phyloP scores from a whole-genome alignment of 2,113 vertebrate species.

The Marmota monax region DNA sequence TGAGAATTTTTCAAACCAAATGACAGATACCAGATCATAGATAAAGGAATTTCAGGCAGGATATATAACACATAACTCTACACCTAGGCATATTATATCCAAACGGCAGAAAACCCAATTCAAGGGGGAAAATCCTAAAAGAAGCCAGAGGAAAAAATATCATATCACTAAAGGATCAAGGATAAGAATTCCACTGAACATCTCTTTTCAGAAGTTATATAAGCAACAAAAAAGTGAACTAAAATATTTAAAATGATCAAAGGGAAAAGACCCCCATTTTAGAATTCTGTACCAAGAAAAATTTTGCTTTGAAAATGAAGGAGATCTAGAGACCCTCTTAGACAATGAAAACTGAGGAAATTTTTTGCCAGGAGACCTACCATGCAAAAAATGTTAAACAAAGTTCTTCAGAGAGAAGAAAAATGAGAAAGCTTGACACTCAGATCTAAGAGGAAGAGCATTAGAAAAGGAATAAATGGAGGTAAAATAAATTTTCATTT shows the following conservation, averaged over 20 bases:
- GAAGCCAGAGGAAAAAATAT: not conserved
- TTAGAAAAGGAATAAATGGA: not conserved
- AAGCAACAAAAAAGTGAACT: not conserved
- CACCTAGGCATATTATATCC: not conserved
- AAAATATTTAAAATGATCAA: not conserved
- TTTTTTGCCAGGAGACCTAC: not conserved
- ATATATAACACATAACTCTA: not conserved
- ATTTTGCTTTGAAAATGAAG: not conserved
- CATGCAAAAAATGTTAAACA: not conserved
- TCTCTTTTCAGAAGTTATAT: not conserved
- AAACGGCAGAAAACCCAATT: not conserved
- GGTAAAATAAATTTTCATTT: not conserved
- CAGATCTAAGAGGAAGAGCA: not conserved
- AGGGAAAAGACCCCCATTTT: not conserved
- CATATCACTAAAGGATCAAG: not conserved
- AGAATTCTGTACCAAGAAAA: not conserved
- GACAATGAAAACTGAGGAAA: not conserved
- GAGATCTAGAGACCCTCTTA: not conserved
- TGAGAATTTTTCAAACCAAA: constrained; percentile 20
- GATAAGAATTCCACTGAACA: not conserved
- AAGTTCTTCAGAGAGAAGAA: not conserved
- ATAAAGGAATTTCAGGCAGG: not conserved
- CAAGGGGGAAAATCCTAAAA: not conserved
- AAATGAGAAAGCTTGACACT: not conserved
- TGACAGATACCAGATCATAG: not conserved